Percentiles rank a stretch among this genome's conserved stretches.
Conservation (phyloP, 2,888 invertebrate species). For the Harpalus rubripes region DNA sequence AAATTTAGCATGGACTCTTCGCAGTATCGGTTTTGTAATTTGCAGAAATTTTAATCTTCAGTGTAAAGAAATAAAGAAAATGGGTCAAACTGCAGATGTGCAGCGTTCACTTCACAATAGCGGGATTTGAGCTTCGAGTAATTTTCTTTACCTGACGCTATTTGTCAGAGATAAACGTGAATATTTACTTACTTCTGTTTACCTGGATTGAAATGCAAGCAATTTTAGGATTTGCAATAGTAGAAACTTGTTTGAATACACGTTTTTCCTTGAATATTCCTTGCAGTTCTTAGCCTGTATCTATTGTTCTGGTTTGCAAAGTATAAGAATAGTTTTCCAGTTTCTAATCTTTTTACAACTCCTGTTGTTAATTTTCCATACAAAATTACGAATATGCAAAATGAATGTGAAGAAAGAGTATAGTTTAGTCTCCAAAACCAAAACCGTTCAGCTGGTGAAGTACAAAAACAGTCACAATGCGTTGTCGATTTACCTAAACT, state of each 20-base stretch:
- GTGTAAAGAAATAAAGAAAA: constrained; percentile 43
- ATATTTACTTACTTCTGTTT: constrained; percentile 35
- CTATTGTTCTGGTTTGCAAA: constrained; percentile 5
- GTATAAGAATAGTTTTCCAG: not conserved
- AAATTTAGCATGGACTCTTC: constrained; percentile 19
- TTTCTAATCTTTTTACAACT: too few species aligned
- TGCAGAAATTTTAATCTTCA: constrained; percentile 50
- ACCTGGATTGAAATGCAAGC: constrained; percentile 2
- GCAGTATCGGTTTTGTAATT: constrained; percentile 1
- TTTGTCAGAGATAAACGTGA: constrained; percentile 36
- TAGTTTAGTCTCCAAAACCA: too few species aligned
- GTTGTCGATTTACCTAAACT: too few species aligned
- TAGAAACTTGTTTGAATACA: constrained; percentile 40
- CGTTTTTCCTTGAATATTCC: constrained; percentile 10
- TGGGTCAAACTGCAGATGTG: constrained; percentile 56
- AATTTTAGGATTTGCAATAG: constrained; percentile 28
- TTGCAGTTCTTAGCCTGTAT: not conserved
- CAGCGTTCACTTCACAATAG: constrained; percentile 27
- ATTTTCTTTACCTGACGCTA: constrained; percentile 40
- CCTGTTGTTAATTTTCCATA: too few species aligned
- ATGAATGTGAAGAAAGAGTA: too few species aligned
- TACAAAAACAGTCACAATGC: too few species aligned
- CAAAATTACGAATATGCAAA: too few species aligned
- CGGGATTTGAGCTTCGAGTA: constrained; percentile 41
- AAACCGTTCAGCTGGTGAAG: too few species aligned